Conservation (phyloP, 2,888 invertebrate species). For the Cancer borealis region DNA sequence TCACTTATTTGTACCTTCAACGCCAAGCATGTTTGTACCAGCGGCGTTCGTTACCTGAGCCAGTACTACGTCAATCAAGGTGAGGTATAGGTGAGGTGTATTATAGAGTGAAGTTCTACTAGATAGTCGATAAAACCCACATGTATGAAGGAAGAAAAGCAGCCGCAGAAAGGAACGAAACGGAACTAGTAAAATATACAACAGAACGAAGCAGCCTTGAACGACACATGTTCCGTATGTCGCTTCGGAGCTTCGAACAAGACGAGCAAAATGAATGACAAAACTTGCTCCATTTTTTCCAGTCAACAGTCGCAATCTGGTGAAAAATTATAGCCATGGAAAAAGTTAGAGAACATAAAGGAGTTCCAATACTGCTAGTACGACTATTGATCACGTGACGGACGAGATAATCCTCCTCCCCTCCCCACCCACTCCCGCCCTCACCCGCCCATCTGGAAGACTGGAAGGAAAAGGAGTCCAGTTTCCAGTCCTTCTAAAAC, state of each 20-base stretch:
- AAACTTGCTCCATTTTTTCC: conserved; percentile 4
- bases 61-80: not conserved
- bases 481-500: conserved; percentile 9
- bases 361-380: not conserved
- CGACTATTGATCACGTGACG: conserved; percentile 2
- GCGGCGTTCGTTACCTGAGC: not conserved
- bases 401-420: not conserved
- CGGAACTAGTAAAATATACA: not conserved
- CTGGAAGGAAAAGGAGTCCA: not conserved
- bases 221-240: not conserved
- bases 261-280: not conserved
- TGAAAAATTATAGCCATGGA: not conserved
- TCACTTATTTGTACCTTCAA: not conserved
- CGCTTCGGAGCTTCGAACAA: not conserved
- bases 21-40: not conserved
- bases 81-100: not conserved
- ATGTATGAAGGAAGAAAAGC: not conserved
- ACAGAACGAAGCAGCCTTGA: not conserved
- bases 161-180: not conserved
- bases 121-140: not conserved
- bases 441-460: not conserved
- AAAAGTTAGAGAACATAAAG: not conserved
- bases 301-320: not conserved
- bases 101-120: not conserved
- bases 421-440: not conserved